Evolutionary conservation across 2,888 invertebrate species (phyloP).

Genomic region (Cerastis leucographa): DNA sequence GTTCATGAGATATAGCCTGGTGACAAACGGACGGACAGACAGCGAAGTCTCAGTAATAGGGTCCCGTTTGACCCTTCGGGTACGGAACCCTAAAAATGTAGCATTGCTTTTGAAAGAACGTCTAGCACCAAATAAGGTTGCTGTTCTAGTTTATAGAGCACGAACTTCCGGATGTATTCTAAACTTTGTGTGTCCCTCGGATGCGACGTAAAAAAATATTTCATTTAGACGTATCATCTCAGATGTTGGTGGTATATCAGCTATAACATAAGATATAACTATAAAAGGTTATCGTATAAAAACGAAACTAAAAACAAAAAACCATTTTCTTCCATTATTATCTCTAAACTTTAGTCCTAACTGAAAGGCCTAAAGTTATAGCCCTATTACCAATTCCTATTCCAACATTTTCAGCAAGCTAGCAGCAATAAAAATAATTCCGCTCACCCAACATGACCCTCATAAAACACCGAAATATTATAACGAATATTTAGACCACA

Average conservation of each 20-base stretch:
- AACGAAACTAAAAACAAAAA: background rate
- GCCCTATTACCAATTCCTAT: conserved; percentile 15
- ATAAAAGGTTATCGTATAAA: background rate
- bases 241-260: background rate
- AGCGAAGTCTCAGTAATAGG: no score
- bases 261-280: no score
- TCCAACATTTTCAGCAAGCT: conserved; percentile 28
- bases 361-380: conserved; percentile 18
- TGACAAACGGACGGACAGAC: no score
- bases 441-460: conserved; percentile 19
- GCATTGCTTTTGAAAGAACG: background rate
- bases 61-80: no score
- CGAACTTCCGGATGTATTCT: background rate
- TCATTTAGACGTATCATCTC: background rate
- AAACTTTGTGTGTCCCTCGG: background rate
- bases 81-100: no score
- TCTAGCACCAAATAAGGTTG: background rate
- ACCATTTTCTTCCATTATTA: background rate
- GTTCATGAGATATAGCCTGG: no score
- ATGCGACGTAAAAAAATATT: background rate
- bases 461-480: conserved; percentile 47
- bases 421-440: conserved; percentile 44
- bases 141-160: background rate
- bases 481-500: conserved; percentile 31
- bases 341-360: background rate